A percentile compares a stretch with the other conserved stretches of the same genome.
Conservation (phyloP, 2,888 invertebrate species). For the Cheilosia vulpina region DNA sequence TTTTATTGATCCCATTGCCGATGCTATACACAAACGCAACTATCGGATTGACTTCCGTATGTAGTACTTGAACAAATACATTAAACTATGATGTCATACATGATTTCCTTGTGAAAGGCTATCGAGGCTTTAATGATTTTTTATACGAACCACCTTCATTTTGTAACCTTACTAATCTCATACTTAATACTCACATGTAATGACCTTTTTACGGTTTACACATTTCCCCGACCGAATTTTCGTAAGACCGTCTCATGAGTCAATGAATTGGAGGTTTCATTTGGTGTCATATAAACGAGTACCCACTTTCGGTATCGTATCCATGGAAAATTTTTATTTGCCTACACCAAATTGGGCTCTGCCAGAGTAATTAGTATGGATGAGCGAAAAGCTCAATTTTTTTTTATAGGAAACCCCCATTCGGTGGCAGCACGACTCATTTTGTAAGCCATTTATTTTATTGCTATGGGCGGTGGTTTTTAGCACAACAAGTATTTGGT, state of each 20-base stretch:
- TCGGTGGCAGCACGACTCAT: slow-evolving; percentile 24
- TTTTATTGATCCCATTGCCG: background rate
- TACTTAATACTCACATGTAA: background rate
- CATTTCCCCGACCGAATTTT: slow-evolving; percentile 7
- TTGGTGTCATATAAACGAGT: slow-evolving; percentile 16
- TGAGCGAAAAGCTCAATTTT: background rate
- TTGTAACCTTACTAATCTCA: slow-evolving; percentile 9
- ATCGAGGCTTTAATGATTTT: slow-evolving; percentile 6
- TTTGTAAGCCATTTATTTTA: slow-evolving; percentile 21
- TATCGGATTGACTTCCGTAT: background rate
- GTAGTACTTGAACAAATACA: background rate
- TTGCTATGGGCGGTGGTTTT: background rate
- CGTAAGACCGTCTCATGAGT: slow-evolving; percentile 14
- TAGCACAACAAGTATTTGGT: background rate
- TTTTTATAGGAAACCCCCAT: background rate
- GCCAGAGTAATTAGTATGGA: slow-evolving; percentile 12
- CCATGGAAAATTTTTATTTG: slow-evolving; percentile 41
- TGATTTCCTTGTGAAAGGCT: background rate
- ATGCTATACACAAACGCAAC: background rate
- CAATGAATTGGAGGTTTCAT: slow-evolving; percentile 27
- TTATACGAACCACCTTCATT: slow-evolving; percentile 5
- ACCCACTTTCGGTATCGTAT: slow-evolving; percentile 38
- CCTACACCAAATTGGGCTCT: slow-evolving; percentile 3
- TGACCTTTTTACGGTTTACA: slow-evolving; percentile 20
- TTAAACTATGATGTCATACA: background rate